Evolutionary conservation across 2,113 vertebrate species (phyloP), one percentile per base, ranked within the genome.

Genomic region (Spheniscus mendiculus): DNA sequence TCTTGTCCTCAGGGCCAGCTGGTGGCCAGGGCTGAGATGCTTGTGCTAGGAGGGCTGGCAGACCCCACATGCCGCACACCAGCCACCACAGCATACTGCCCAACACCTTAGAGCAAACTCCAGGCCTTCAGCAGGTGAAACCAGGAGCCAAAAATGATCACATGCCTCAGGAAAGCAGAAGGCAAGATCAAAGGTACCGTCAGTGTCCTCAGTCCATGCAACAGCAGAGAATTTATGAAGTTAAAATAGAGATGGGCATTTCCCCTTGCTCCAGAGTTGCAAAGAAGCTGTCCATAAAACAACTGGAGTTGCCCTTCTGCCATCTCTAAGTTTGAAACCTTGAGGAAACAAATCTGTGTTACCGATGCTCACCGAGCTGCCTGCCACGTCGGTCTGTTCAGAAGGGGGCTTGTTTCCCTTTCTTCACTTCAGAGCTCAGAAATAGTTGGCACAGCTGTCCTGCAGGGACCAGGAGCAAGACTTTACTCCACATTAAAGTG

Each of bases 41-140:
- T 49, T 83, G 44, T 22, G 4, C 22, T 77, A 34, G 23, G 11
- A 52, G 38, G 12, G 8, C 50, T 38, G 26, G 17, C 26, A 77
- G 63, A 69, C 2, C 5, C 10, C 49, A 55, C 2, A 5, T 14
- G 10, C 26, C 0, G 0, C n/a, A 19, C 3, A 3, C 17, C 3
- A 2, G 17, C 10, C 87, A 29, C 26, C n/a, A 63, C 25, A 65
- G 45, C 1, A 0, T 11, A 16, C 12, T 66, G 61, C 40, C 16
- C 20, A 53, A 45, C 16, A 49, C 19, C 62, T 69, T 47, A 34
- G 14, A 87, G 29, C 21, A 44, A 82, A 78, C 20, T 53, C n/a
- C 55, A 78, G 40, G 21, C 30, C 55, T 90, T 82, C 45, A 61
- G 34, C 13, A 70, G 22, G 21, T 40, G n/a, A 91, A 87, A 47